These are phyloP conservation scores for Leistus spinibarbis DNA, from an alignment of 2,888 invertebrate genomes.

Conservation along the genomic window DNA sequence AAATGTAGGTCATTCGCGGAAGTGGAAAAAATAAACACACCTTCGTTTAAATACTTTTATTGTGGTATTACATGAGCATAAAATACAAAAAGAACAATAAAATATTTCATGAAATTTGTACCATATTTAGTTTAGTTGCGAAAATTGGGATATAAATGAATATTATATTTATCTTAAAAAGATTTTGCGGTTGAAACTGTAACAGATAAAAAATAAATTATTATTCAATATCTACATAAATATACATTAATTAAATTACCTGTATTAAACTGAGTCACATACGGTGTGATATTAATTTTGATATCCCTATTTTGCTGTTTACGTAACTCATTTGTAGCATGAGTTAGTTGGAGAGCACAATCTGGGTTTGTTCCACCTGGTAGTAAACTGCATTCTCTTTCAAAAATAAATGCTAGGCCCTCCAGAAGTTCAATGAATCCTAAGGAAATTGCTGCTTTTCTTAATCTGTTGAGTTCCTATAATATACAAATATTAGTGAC, in stretches of 20 bases:
- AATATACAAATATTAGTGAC: constrained; percentile 29
- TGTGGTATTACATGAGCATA: too few relatives aligned
- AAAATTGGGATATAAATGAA: not conserved
- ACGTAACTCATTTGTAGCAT: constrained; percentile 82
- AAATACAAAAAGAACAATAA: not conserved
- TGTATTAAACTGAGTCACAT: constrained; percentile 50
- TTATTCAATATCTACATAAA: not conserved
- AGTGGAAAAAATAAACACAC: too few relatives aligned
- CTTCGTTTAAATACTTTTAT: too few relatives aligned
- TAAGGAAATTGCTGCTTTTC: constrained; percentile 87
- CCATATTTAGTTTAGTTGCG: not conserved
- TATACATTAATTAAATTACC: constrained; percentile 1
- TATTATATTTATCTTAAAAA: constrained; percentile 15
- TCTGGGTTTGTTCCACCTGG: constrained; percentile 82
- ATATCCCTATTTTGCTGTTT: constrained; percentile 67
- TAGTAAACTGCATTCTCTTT: constrained; percentile 83
- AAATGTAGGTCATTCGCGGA: too few relatives aligned
- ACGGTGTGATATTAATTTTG: constrained; percentile 54
- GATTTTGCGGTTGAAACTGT: constrained; percentile 24
- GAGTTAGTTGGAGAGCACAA: constrained; percentile 86
- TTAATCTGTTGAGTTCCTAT: constrained; percentile 88
- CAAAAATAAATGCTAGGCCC: constrained; percentile 83
- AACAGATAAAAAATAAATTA: constrained; percentile 2
- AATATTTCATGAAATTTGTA: not conserved
- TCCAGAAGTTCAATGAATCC: constrained; percentile 90